Evolutionary conservation across 2,113 vertebrate genomes (phyloP).

Genomic region (Pterophyllum scalare): DNA sequence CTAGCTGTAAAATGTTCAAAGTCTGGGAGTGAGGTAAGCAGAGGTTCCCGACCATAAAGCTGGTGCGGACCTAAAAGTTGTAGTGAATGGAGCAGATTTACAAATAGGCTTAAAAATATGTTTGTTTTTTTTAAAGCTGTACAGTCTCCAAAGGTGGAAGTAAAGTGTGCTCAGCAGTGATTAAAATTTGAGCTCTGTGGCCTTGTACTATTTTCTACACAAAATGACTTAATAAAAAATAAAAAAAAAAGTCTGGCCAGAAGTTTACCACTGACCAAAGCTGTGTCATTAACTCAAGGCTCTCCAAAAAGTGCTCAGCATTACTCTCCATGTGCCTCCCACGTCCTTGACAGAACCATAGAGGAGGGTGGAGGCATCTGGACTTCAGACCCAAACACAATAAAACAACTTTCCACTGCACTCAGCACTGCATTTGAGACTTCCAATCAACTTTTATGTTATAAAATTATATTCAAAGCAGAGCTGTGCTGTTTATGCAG

Average conservation of each 20-base stretch:
- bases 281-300: slow-evolving; percentile 39
- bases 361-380: slow-evolving; percentile 15
- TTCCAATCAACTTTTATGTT: slow-evolving; percentile 23
- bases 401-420: slow-evolving; percentile 33
- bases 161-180: not conserved
- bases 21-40: not conserved
- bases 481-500: slow-evolving; percentile 16
- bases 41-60: not conserved
- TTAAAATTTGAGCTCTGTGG: not conserved
- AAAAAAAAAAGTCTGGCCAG: slow-evolving; percentile 57
- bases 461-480: slow-evolving; percentile 27
- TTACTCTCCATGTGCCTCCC: slow-evolving; percentile 19
- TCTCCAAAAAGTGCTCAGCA: slow-evolving; percentile 24
- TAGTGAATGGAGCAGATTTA: not conserved
- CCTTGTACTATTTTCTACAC: slow-evolving; percentile 11
- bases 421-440: slow-evolving; percentile 16
- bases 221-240: too few relatives aligned
- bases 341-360: slow-evolving; percentile 37
- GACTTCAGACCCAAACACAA: slow-evolving; percentile 1
- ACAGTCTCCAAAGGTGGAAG: not conserved
- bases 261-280: slow-evolving; percentile 41
- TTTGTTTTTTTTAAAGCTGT: not conserved
- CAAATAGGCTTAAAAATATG: not conserved
- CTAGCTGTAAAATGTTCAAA: not conserved
- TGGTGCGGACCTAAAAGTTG: not conserved